These are phyloP conservation scores for Philereme vetulata DNA, from an alignment of 2,888 invertebrate genomes.

Conservation along the genomic window DNA sequence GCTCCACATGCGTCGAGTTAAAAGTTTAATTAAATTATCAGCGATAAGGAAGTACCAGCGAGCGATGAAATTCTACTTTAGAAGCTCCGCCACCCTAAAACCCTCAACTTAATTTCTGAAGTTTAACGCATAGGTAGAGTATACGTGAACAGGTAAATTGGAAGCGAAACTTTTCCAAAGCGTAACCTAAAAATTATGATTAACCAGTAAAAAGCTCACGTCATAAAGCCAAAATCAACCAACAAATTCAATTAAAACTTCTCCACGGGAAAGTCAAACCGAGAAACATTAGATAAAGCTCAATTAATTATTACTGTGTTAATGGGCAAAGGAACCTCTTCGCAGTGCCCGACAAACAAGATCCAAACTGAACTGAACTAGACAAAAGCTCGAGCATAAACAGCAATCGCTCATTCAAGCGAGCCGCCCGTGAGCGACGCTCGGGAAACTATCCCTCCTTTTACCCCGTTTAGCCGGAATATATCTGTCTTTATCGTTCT, in stretches of 20 bases:
- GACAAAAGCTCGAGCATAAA: constrained; percentile 75
- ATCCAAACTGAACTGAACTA: constrained; percentile 67
- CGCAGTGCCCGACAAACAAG: constrained; percentile 71
- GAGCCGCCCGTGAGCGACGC: constrained; percentile 54
- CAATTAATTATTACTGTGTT: constrained; percentile 76
- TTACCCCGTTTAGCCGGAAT: constrained; percentile 60
- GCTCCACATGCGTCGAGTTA: constrained; percentile 23
- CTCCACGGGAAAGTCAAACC: constrained; percentile 67
- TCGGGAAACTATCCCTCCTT: constrained; percentile 67
- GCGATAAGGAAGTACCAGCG: constrained; percentile 18
- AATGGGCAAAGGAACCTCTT: constrained; percentile 74
- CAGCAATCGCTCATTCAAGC: constrained; percentile 74
- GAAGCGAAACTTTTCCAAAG: constrained; percentile 51
- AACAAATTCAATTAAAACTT: constrained; percentile 81
- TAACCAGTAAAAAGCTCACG: constrained; percentile 57
- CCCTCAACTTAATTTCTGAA: constrained; percentile 28
- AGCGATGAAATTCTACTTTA: constrained; percentile 25
- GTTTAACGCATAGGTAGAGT: constrained; percentile 19
- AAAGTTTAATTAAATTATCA: constrained; percentile 33
- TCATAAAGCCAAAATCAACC: constrained; percentile 74
- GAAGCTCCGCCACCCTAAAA: constrained; percentile 22
- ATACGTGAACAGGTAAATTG: constrained; percentile 50
- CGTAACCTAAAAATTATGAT: constrained; percentile 60
- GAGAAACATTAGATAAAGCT: constrained; percentile 71
- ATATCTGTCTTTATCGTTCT: constrained; percentile 70